These are phyloP conservation scores for Heliothis peltigera DNA, from an alignment of 2,888 invertebrate genomes.

Conservation along the genomic window DNA sequence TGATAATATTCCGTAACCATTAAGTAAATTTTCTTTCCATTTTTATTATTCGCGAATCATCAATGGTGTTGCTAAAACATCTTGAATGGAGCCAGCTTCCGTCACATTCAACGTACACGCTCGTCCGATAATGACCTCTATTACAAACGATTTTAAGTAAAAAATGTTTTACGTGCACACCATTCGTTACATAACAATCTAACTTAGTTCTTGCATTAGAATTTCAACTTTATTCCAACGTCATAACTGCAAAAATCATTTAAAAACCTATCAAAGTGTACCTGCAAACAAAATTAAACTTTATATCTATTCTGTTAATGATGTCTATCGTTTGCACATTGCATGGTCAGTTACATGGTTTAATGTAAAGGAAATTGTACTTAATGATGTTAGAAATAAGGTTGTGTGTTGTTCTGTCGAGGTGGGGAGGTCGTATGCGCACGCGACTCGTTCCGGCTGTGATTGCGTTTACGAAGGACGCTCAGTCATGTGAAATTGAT, in stretches of 20 bases:
- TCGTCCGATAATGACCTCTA: slow-evolving; percentile 67
- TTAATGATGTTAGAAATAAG: slow-evolving; percentile 38
- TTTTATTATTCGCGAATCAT: slow-evolving; percentile 30
- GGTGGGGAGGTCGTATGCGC: slow-evolving; percentile 61
- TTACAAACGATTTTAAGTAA: slow-evolving; percentile 61
- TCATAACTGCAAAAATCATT: slow-evolving; percentile 33
- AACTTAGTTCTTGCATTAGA: slow-evolving; percentile 43
- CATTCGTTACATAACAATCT: slow-evolving; percentile 53
- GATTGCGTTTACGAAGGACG: slow-evolving; percentile 73
- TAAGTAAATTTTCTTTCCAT: slow-evolving; percentile 18
- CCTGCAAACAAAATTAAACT: slow-evolving; percentile 22
- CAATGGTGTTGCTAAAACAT: slow-evolving; percentile 29
- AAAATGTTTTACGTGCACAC: slow-evolving; percentile 62
- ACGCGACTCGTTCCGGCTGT: slow-evolving; percentile 79
- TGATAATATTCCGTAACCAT: background rate
- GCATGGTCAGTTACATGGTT: slow-evolving; percentile 2
- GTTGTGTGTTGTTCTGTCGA: slow-evolving; percentile 35
- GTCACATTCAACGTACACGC: slow-evolving; percentile 50
- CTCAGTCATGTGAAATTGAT: slow-evolving; percentile 77
- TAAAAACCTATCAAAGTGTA: background rate
- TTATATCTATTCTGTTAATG: background rate
- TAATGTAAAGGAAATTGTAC: slow-evolving; percentile 33
- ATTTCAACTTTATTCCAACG: slow-evolving; percentile 38
- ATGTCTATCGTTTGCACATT: slow-evolving; percentile 13
- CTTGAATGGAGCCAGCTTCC: slow-evolving; percentile 43